Percentiles rank a stretch among this genome's conserved stretches.
Conservation (phyloP, 35 echinoderm and acorn worm species). For the Ophiothrix spiculata region DNA sequence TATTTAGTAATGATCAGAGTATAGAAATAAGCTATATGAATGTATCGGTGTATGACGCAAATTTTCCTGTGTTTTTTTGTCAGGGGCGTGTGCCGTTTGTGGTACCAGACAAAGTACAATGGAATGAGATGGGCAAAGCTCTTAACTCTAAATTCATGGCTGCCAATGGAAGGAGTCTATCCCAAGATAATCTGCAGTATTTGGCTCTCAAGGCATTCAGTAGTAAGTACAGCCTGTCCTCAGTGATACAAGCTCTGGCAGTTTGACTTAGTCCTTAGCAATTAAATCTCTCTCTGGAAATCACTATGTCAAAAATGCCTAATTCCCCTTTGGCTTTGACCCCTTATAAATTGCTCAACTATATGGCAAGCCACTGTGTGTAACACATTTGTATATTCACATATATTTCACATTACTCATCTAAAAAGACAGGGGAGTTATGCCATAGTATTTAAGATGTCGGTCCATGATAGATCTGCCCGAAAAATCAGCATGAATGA, state of each 20-base stretch:
- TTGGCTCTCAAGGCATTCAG: constrained; percentile 88
- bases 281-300: too few relatives aligned
- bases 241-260: too few relatives aligned
- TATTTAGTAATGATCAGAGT: too few relatives aligned
- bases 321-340: too few relatives aligned
- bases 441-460: too few relatives aligned
- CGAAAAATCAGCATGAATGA: too few relatives aligned
- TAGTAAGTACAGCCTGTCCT: too few relatives aligned
- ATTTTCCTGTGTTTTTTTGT: neutral
- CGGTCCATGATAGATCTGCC: too few relatives aligned
- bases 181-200: constrained; percentile 70
- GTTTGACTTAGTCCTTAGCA: too few relatives aligned
- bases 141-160: constrained; percentile 94
- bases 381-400: neutral
- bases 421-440: too few relatives aligned
- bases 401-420: too few relatives aligned
- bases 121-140: constrained; percentile 69
- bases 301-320: too few relatives aligned
- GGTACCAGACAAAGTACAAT: constrained; percentile 81
- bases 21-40: neutral
- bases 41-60: neutral
- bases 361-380: neutral
- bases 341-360: neutral
- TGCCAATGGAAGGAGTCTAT: constrained; percentile 74
- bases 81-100: constrained; percentile 89